Base-by-base conservation (phyloP, 2,888 invertebrate species). In the Allygus modestus region DNA sequence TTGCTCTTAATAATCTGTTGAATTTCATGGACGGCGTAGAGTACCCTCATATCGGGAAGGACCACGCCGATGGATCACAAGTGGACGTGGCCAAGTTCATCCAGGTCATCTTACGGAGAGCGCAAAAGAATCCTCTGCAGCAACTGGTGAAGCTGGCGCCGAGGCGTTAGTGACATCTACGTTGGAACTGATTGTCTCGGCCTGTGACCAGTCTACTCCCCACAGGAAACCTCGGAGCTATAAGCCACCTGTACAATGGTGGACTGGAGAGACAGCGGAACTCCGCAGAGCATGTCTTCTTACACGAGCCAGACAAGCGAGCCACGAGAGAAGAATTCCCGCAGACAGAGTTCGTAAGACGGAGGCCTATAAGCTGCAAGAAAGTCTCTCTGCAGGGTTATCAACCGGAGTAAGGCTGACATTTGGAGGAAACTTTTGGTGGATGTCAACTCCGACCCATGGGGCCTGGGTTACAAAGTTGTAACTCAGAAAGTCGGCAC, bases 401-500 rank as follows among this genome's bases (percentile, higher is more conserved):
- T 81, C 58, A 81, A 81, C 33, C 2, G 58, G 58, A 81, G 81
- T 20, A 81, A 81, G 58, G 31, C 31, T 0, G 31, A 31, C 26
- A 31, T 0, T 31, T 69, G 69, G 69, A 69, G 33, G 69, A 69
- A 28, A 33, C 33, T 33, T 4, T 5, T 2, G 31, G 69, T 31
- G 5, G 69, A 69, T 23, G 54, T 26, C 54, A 17, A 86, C 31
- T 69, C 65, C 28, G 87, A 88, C 75, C 85, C 85, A 0, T 88
- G 88, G 87, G 88, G 87, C 31, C 84, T 85, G 69, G 86, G 86
- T 7, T 88, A 88, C 83, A 86, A 86, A 54, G 84, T 88, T 7
- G 88, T 88, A 17, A 86, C 73, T 0, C 31, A 79, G 4, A 85
- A 75, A 46, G 84, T 87, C 15, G 84, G 77, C 28, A 51, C 31